phyloP scores from a whole-genome alignment of 1,140 invertebrate species.

The Halotydeus destructor region DNA sequence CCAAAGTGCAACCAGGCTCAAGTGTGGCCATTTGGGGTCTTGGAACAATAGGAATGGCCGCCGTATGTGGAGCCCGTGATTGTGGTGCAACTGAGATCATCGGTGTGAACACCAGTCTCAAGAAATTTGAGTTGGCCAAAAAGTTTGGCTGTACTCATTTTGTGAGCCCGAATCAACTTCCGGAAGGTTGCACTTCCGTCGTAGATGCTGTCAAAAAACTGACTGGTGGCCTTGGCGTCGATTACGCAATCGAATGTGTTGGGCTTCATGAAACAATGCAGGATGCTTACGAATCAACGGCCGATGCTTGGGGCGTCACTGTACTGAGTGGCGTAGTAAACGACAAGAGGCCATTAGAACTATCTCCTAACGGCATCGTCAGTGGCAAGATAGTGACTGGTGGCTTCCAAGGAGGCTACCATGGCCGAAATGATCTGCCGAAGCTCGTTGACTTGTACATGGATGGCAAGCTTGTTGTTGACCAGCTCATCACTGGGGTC shows the following conservation, averaged over 20 bases:
- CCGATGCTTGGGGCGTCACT: slow-evolving; percentile 94
- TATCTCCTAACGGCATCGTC: background rate
- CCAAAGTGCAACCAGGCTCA: slow-evolving; percentile 53
- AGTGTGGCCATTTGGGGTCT: slow-evolving; percentile 80
- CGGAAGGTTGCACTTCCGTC: slow-evolving; percentile 38
- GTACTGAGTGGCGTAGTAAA: slow-evolving; percentile 55
- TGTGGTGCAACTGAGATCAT: slow-evolving; percentile 79
- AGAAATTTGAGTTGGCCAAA: slow-evolving; percentile 65
- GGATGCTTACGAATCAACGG: slow-evolving; percentile 78
- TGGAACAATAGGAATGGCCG: slow-evolving; percentile 81
- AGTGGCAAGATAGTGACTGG: background rate
- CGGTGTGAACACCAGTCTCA: slow-evolving; percentile 74
- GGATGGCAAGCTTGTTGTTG: background rate
- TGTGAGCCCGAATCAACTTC: slow-evolving; percentile 53
- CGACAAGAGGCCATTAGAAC: background rate
- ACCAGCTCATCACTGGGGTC: background rate
- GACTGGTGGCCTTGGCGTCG: slow-evolving; percentile 74
- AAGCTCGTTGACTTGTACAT: background rate
- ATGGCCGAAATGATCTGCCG: background rate
- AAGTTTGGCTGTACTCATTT: slow-evolving; percentile 77
- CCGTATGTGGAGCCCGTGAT: slow-evolving; percentile 69
- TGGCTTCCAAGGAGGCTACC: background rate
- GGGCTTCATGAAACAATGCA: slow-evolving; percentile 91
- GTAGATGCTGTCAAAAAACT: slow-evolving; percentile 71
- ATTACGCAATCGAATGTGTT: slow-evolving; percentile 97